Conservation (phyloP, 2,888 invertebrate species). For the Seira sanloemensis region DNA sequence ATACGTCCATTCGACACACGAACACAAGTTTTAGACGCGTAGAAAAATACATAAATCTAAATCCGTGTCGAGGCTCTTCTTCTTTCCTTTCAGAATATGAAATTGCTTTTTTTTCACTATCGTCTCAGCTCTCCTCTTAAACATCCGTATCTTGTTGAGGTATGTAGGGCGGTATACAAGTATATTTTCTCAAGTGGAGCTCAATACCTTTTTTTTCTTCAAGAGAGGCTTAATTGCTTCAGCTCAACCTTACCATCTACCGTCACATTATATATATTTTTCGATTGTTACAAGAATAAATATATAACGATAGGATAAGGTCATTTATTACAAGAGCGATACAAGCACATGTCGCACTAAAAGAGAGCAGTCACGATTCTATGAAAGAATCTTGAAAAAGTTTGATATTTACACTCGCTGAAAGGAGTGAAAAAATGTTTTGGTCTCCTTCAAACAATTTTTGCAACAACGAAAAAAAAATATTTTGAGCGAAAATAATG, state of each 20-base stretch:
- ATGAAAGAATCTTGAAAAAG: too few relatives aligned
- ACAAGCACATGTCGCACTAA: not conserved
- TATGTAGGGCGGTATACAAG: constrained; percentile 37
- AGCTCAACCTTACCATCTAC: constrained; percentile 28
- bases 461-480: not conserved
- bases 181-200: not conserved
- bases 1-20: constrained; percentile 48
- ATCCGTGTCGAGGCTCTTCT: constrained; percentile 4
- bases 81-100: not conserved
- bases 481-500: not conserved
- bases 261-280: too few relatives aligned
- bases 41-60: constrained; percentile 3
- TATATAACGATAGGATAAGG: constrained; percentile 19
- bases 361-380: not conserved
- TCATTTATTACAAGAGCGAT: constrained; percentile 19
- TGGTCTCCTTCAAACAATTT: too few relatives aligned
- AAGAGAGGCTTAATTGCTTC: constrained; percentile 19
- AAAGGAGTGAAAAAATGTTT: too few relatives aligned
- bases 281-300: constrained; percentile 17
- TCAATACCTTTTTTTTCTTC: not conserved
- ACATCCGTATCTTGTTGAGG: constrained; percentile 27
- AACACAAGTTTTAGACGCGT: too few relatives aligned
- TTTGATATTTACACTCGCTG: too few relatives aligned
- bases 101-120: constrained; percentile 1
- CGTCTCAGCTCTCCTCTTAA: not conserved